Conservation (phyloP, 2,113 vertebrate species). For the Dryoscopus gambensis region DNA sequence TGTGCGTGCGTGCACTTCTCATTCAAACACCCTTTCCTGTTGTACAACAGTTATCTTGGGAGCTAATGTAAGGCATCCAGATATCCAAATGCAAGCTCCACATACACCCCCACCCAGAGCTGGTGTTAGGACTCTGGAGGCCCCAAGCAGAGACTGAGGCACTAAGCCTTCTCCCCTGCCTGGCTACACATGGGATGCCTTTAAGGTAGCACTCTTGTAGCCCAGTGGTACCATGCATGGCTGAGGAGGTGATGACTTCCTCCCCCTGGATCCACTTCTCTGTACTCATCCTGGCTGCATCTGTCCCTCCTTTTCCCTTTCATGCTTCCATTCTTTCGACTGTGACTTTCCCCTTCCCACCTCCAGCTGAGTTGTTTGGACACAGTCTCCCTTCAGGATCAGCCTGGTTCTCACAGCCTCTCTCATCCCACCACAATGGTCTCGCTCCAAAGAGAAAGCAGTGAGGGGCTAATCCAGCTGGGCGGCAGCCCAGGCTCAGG, state of each 20-base stretch:
- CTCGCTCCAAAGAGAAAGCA: slow-evolving; percentile 20
- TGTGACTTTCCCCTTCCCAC: not conserved
- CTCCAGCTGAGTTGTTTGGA: not conserved
- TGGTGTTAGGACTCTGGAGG: not conserved
- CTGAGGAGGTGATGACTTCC: not conserved
- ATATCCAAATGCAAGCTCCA: not conserved
- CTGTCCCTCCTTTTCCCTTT: not conserved
- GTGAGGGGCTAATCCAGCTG: slow-evolving; percentile 35
- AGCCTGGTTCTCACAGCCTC: slow-evolving; percentile 40
- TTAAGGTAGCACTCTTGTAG: not conserved
- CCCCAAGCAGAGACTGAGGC: not conserved
- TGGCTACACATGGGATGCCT: accelerated
- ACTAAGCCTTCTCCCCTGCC: not conserved
- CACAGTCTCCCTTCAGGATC: not conserved
- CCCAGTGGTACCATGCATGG: not conserved
- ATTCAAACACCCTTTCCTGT: slow-evolving; percentile 45
- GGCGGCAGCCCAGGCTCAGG: slow-evolving; percentile 17
- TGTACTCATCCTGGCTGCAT: not conserved
- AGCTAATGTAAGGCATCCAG: slow-evolving; percentile 12
- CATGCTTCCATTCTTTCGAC: not conserved
- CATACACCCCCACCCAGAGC: not conserved
- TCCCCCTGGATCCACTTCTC: not conserved
- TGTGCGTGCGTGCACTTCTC: slow-evolving; percentile 41
- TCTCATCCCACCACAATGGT: not conserved
- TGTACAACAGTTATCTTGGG: slow-evolving; percentile 53